Evolutionary conservation across 2,888 invertebrate genomes (phyloP), one percentile per base, ranked within the genome.

Genomic region (Temnothorax ravouxi): DNA sequence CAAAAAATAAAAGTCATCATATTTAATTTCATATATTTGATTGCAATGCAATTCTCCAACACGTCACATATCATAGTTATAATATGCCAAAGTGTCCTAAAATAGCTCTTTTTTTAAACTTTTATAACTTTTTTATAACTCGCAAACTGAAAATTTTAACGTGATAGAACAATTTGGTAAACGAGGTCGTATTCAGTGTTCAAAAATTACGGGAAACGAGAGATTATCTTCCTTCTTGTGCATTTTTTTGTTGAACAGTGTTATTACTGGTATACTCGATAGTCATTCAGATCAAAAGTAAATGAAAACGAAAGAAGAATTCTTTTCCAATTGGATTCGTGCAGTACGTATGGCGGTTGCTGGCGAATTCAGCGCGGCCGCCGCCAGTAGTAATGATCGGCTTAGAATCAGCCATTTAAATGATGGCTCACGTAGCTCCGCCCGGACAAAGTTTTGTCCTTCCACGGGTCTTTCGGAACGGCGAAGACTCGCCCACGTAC

Each of bases 371-470:
- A 67, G 67, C 67, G 54, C 79, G 80, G 81, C 79, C 77, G 75
- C 76, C 83, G 83, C 59, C 81, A 84, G 84, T 82, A 69, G 83
- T 86, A 89, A 85, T 79, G 85, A 88, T 84, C 85, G 85, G 91
- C 89, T 86, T 89, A 89, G 92, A 93, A 93, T 92, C 91, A 90
- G 91, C 92, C 92, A 92, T 94, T 94, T 94, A 92, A 92, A 91
- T 91, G 92, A 89, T 91, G 81, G 85, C 93, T 92, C 93, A 93
- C 93, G 93, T 93, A 92, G 86, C 84, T 54, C 67, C 75, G 41
- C 50, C 80, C 85, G 62, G 92, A 59, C 84, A 79, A 93, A 93
- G 90, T 93, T 92, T 91, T 89, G 92, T 91, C 91, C 87, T 74
- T 56, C 34, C 47, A 1, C 18, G 59, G 38, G 29, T 64, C 64